phyloP scores from a whole-genome alignment of 2,888 invertebrate species.

The Acanthosoma haemorrhoidale region DNA sequence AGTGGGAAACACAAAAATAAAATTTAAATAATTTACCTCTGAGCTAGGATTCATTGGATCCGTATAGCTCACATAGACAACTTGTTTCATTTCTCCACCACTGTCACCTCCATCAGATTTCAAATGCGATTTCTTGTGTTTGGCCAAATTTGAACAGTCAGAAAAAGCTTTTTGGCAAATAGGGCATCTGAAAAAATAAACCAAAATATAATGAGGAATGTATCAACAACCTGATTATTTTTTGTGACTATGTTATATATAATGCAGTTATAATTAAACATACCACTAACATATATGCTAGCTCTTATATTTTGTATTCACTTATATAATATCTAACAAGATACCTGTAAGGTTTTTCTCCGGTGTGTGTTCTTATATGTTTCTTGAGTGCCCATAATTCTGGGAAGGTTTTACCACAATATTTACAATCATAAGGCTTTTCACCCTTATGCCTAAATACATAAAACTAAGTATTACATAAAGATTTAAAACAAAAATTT shows the following conservation, averaged over 20 bases:
- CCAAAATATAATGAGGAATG: neutral
- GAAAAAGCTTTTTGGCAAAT: constrained; percentile 68
- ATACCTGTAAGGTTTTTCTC: constrained; percentile 40
- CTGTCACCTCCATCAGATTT: neutral
- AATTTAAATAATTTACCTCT: no score
- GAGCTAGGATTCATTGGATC: constrained; percentile 47
- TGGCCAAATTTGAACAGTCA: constrained; percentile 68
- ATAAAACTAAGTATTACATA: neutral
- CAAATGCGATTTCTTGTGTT: constrained; percentile 53
- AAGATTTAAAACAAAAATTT: no score
- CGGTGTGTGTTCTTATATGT: constrained; percentile 60
- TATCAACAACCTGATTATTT: neutral
- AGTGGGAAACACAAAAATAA: no score
- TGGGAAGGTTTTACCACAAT: constrained; percentile 57
- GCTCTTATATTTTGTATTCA: no score
- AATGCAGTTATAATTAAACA: no score
- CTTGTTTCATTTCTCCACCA: constrained; percentile 44
- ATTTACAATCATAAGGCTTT: constrained; percentile 58
- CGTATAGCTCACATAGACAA: constrained; percentile 52
- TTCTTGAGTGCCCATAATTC: constrained; percentile 61
- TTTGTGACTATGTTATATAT: neutral
- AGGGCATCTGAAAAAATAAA: constrained; percentile 56
- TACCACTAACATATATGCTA: no score
- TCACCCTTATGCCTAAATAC: constrained; percentile 57
- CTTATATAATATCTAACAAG: neutral